Evolutionary conservation across 2,888 invertebrate genomes (phyloP).

Genomic region (Caenorhabditis sp.): DNA sequence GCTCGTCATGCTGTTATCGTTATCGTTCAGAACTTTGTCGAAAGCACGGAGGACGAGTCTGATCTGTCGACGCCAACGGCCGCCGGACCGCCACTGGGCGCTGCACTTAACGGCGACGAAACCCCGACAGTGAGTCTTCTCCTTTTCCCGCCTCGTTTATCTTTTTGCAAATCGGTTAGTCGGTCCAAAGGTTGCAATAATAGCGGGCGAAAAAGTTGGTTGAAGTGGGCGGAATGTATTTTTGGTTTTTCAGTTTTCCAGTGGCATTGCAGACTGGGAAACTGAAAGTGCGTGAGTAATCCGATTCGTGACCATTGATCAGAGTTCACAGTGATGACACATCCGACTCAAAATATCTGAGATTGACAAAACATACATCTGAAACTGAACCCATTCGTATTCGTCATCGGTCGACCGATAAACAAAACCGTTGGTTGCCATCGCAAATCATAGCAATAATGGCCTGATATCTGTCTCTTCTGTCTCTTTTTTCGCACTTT

Average conservation of each 20-base stretch:
- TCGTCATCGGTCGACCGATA: no score
- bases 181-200: conserved; percentile 4
- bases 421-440: no score
- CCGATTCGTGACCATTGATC: conserved; percentile 5
- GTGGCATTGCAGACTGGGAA: not conserved
- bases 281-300: conserved; percentile 1
- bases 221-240: no score
- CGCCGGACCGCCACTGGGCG: conserved; percentile 45
- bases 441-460: no score
- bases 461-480: not conserved
- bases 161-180: not conserved
- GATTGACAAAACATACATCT: not conserved
- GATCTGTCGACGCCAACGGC: conserved; percentile 57
- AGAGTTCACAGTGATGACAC: not conserved
- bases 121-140: conserved; percentile 40
- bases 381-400: not conserved
- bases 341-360: no score
- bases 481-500: conserved; percentile 2
- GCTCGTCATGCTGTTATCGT: not conserved
- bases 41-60: conserved; percentile 50
- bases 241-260: conserved; percentile 1
- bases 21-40: conserved; percentile 52
- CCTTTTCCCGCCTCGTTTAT: not conserved
- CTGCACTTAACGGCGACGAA: conserved; percentile 29
- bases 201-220: no score